A percentile compares a stretch with the other conserved stretches of the same genome.
Evolutionary conservation across 2,797 vertebrate species (phyloP).

Genomic region (Aeoliscus strigatus): DNA sequence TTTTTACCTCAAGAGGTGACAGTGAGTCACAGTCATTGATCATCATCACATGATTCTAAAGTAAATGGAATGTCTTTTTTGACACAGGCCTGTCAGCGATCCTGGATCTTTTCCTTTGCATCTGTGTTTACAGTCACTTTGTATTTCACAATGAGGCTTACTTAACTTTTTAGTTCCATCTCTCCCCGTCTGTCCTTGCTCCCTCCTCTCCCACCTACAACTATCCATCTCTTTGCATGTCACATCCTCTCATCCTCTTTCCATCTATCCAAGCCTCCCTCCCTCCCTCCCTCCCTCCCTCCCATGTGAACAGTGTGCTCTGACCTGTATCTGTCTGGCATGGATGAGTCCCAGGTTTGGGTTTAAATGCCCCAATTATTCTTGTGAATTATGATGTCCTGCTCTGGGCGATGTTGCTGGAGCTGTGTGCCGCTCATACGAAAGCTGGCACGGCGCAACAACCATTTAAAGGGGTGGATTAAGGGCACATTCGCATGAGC

Average conservation of each 20-base stretch:
- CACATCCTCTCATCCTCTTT: constrained; percentile 7
- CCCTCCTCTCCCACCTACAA: constrained; percentile 2
- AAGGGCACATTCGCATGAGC: constrained; percentile 44
- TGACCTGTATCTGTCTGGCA: constrained; percentile 73
- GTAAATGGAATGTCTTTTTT: too few species aligned
- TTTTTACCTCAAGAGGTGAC: too few species aligned
- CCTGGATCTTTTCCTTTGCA: too few species aligned
- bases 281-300: constrained; percentile 38
- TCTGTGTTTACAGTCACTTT: too few species aligned
- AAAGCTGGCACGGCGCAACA: constrained; percentile 55
- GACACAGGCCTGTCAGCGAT: too few species aligned
- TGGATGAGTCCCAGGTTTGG: constrained; percentile 67
- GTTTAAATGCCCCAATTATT: constrained; percentile 75
- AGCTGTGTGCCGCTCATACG: constrained; percentile 59
- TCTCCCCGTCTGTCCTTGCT: too few species aligned
- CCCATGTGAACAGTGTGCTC: constrained; percentile 46
- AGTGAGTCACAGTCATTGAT: too few species aligned
- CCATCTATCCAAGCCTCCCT: constrained; percentile 29
- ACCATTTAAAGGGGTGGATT: constrained; percentile 60
- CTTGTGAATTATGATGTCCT: constrained; percentile 72
- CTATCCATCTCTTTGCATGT: too few species aligned
- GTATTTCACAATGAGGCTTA: too few species aligned
- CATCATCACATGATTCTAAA: too few species aligned
- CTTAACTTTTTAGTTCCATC: too few species aligned
- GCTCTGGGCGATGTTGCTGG: constrained; percentile 44